phyloP scores from a whole-genome alignment of 2,797 vertebrate species.

The Champsocephalus esox region DNA sequence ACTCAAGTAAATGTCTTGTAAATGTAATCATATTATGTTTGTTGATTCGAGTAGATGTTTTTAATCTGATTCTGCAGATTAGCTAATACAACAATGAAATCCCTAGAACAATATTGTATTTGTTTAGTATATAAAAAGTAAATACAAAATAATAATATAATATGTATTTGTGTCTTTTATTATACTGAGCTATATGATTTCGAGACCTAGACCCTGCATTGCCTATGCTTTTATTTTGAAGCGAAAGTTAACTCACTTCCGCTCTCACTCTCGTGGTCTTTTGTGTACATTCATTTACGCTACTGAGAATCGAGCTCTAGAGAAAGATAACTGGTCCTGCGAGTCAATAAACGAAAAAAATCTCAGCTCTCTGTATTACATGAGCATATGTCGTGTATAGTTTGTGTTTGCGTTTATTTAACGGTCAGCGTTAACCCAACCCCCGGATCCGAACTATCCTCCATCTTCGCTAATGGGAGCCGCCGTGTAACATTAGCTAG shows the following conservation, averaged over 20 bases:
- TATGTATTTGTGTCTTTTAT: too few species aligned
- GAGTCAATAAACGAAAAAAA: conserved; percentile 15
- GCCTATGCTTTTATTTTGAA: conserved; percentile 65
- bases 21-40: too few species aligned
- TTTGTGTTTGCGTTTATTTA: not conserved
- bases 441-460: conserved; percentile 5
- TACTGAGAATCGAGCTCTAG: conserved; percentile 37
- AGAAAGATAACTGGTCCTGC: conserved; percentile 67
- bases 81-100: not conserved
- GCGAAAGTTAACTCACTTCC: not conserved
- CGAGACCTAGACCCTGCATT: too few species aligned
- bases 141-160: too few species aligned
- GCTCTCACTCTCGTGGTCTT: conserved; percentile 3
- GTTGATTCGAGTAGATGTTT: too few species aligned
- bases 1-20: too few species aligned
- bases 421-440: not conserved
- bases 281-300: conserved; percentile 50
- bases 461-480: conserved; percentile 30
- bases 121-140: too few species aligned
- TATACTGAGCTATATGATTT: too few species aligned
- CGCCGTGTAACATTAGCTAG: conserved; percentile 58
- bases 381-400: conserved; percentile 17
- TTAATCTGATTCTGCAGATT: too few species aligned
- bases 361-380: not conserved
- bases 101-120: not conserved